Conservation (phyloP, 1,140 invertebrate genomes). For the Micrasema minimum region DNA sequence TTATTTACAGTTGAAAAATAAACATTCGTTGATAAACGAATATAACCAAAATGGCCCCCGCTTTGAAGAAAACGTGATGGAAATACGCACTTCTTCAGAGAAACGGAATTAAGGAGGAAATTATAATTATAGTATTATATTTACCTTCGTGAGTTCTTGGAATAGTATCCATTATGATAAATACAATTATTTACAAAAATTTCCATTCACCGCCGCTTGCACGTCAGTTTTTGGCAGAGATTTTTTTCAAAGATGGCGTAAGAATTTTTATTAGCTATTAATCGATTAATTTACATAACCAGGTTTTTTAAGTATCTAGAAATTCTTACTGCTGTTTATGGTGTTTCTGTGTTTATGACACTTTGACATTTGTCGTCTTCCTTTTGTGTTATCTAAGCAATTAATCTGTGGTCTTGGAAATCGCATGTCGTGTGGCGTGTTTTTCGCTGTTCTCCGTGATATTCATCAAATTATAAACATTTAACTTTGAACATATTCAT, state of each 20-base stretch:
- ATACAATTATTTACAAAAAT: conserved; percentile 37
- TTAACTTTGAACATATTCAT: conserved; percentile 27
- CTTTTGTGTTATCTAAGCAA: conserved; percentile 31
- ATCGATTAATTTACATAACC: no score
- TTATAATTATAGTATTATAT: conserved; percentile 45
- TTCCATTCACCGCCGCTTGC: conserved; percentile 23
- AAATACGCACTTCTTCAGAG: conserved; percentile 9
- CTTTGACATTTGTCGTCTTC: conserved; percentile 15
- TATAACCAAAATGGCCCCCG: conserved; percentile 33
- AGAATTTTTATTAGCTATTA: no score
- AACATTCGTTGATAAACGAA: conserved; percentile 26
- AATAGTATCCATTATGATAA: conserved; percentile 75
- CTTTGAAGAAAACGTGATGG: conserved; percentile 34
- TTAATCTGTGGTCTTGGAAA: conserved; percentile 40
- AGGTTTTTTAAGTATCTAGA: no score
- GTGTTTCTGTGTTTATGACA: neutral
- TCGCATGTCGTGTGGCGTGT: conserved; percentile 45
- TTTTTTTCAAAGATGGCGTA: no score
- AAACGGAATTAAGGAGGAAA: no score
- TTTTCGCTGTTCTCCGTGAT: conserved; percentile 39
- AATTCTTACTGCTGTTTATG: conserved; percentile 3
- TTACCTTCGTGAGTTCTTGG: conserved; percentile 83
- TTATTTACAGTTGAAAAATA: no score
- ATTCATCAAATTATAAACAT: conserved; percentile 36
- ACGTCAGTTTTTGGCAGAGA: conserved; percentile 9